These are phyloP conservation scores for Lobophora halterata DNA, from an alignment of 2,888 invertebrate genomes.

Conservation along the genomic window DNA sequence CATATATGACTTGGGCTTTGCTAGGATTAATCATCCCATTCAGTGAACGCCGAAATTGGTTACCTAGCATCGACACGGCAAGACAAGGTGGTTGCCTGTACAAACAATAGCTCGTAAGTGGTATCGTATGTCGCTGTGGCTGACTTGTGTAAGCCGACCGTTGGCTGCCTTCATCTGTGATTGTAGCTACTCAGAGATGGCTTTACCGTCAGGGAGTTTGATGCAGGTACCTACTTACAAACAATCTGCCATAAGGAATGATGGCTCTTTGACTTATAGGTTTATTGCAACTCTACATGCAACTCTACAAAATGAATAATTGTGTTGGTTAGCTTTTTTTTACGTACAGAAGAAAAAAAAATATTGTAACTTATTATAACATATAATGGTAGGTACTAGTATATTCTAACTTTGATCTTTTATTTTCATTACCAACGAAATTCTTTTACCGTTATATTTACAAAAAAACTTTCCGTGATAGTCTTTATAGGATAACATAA, in stretches of 20 bases:
- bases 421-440: no score
- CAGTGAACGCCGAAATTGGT: constrained; percentile 29
- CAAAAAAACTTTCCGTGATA: no score
- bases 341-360: no score
- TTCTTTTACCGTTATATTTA: no score
- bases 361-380: no score
- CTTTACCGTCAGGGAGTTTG: constrained; percentile 1
- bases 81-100: constrained; percentile 14
- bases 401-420: no score
- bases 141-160: constrained; percentile 7
- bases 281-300: neutral
- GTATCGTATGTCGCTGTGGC: constrained; percentile 12
- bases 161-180: constrained; percentile 1
- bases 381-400: no score
- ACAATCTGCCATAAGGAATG: no score
- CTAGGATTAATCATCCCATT: constrained; percentile 23
- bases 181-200: constrained; percentile 1
- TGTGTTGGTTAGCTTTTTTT: no score
- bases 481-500: neutral
- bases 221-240: no score
- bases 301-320: no score
- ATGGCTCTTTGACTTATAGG: no score
- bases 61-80: constrained; percentile 6
- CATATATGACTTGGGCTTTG: constrained; percentile 20
- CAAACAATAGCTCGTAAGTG: constrained; percentile 18